A percentile compares a stretch with the other conserved stretches of the same genome.
These are phyloP conservation scores for Danio albolineatus DNA, from an alignment of 2,797 vertebrate genomes.

Conservation along the genomic window DNA sequence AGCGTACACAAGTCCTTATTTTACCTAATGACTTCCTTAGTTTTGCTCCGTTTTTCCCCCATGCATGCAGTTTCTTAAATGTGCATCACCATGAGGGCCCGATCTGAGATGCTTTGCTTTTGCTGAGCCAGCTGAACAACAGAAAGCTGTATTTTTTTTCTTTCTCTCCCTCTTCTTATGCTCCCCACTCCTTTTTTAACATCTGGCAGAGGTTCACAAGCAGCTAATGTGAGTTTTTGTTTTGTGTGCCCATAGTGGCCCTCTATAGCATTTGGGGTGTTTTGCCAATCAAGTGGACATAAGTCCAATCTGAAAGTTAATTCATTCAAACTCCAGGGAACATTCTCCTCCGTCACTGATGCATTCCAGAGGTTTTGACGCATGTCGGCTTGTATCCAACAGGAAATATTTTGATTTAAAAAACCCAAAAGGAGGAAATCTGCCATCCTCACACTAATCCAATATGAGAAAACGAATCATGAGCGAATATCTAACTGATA, in stretches of 20 bases:
- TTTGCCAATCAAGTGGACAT: neutral
- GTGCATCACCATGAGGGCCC: slow-evolving; percentile 58
- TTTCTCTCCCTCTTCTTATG: neutral
- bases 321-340: slow-evolving; percentile 23
- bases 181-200: slow-evolving; percentile 5
- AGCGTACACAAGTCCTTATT: slow-evolving; percentile 56
- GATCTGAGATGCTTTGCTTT: slow-evolving; percentile 66
- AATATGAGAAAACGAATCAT: neutral
- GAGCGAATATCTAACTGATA: neutral
- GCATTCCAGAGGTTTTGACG: slow-evolving; percentile 46
- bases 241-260: slow-evolving; percentile 11
- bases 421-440: slow-evolving; percentile 7
- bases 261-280: neutral
- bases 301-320: slow-evolving; percentile 8
- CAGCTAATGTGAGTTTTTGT: neutral
- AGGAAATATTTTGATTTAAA: slow-evolving; percentile 54
- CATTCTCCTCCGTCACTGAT: slow-evolving; percentile 15
- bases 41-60: slow-evolving; percentile 62
- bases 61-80: slow-evolving; percentile 57
- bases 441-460: neutral
- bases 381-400: slow-evolving; percentile 35
- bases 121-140: slow-evolving; percentile 63
- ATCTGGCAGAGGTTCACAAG: slow-evolving; percentile 30
- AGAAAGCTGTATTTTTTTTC: neutral
- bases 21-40: slow-evolving; percentile 68